phyloP scores from a whole-genome alignment of 2,113 vertebrate species.

The Psophia crepitans region DNA sequence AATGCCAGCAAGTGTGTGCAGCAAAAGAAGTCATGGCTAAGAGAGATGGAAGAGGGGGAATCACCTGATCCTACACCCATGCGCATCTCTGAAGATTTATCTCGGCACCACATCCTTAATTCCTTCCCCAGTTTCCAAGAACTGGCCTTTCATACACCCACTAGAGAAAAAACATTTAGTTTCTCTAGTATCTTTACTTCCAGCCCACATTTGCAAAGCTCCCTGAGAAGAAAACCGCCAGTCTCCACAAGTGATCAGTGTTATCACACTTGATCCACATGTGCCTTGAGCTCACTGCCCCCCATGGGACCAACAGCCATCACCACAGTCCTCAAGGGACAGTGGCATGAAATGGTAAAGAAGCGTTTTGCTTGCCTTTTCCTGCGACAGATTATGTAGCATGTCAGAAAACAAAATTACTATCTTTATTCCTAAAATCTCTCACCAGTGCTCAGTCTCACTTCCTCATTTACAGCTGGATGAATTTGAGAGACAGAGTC shows the following conservation, averaged over 20 bases:
- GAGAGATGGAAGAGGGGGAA: neutral
- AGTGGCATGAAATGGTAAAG: neutral
- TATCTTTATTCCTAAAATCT: neutral
- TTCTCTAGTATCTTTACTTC: neutral
- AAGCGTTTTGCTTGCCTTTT: neutral
- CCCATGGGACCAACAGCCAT: neutral
- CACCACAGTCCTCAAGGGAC: neutral
- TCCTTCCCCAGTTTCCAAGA: neutral
- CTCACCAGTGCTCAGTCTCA: neutral
- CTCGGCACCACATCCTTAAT: neutral
- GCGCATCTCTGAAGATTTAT: neutral
- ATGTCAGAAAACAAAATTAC: neutral
- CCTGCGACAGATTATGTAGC: neutral
- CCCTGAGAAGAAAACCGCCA: neutral
- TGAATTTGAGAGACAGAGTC: neutral
- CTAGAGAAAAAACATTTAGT: neutral
- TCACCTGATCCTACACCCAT: neutral
- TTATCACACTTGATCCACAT: neutral
- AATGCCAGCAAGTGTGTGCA: rapidly evolving
- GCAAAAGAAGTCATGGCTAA: neutral
- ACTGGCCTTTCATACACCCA: neutral
- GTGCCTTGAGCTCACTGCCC: neutral
- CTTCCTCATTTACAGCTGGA: neutral
- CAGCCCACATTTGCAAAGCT: neutral
- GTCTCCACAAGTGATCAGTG: neutral